These are phyloP conservation scores for Campaea margaritaria DNA, from an alignment of 2,888 invertebrate genomes.

Conservation along the genomic window DNA sequence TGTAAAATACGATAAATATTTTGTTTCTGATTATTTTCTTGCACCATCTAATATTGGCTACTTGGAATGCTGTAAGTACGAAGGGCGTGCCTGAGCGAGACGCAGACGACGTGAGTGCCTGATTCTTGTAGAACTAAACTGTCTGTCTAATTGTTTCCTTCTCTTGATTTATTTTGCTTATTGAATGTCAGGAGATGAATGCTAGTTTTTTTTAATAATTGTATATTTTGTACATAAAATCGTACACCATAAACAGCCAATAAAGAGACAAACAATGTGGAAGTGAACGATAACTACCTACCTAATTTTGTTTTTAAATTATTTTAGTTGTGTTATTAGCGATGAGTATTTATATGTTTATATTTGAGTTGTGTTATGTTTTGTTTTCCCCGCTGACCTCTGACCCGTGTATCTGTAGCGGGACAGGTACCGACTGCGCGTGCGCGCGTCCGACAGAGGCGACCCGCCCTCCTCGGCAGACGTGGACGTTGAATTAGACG, in stretches of 20 bases:
- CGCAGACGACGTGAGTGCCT: constrained; percentile 66
- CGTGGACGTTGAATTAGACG: constrained; percentile 99
- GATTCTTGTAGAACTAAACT: constrained; percentile 55
- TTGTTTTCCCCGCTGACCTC: constrained; percentile 88
- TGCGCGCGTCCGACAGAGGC: constrained; percentile 98
- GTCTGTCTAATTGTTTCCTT: constrained; percentile 60
- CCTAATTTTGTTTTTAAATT: constrained; percentile 69
- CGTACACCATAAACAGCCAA: constrained; percentile 57
- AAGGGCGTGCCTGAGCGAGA: constrained; percentile 45
- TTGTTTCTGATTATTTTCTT: constrained; percentile 88
- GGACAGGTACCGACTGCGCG: constrained; percentile 98
- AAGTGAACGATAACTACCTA: constrained; percentile 54
- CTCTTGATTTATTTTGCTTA: constrained; percentile 79
- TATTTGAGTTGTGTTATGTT: constrained; percentile 86
- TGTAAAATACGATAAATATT: constrained; percentile 84
- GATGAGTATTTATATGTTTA: constrained; percentile 81
- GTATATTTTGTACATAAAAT: constrained; percentile 52
- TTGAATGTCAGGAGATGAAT: constrained; percentile 75
- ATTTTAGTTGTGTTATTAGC: constrained; percentile 78
- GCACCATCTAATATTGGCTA: constrained; percentile 89
- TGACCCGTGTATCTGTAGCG: constrained; percentile 93
- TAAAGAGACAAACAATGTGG: constrained; percentile 60
- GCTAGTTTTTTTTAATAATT: constrained; percentile 51
- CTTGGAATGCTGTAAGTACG: constrained; percentile 87
- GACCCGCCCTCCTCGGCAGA: constrained; percentile 96